Percentiles rank a stretch among this genome's conserved stretches.
phyloP scores from a whole-genome alignment of 2,888 invertebrate species.

The Lamproptera curius region DNA sequence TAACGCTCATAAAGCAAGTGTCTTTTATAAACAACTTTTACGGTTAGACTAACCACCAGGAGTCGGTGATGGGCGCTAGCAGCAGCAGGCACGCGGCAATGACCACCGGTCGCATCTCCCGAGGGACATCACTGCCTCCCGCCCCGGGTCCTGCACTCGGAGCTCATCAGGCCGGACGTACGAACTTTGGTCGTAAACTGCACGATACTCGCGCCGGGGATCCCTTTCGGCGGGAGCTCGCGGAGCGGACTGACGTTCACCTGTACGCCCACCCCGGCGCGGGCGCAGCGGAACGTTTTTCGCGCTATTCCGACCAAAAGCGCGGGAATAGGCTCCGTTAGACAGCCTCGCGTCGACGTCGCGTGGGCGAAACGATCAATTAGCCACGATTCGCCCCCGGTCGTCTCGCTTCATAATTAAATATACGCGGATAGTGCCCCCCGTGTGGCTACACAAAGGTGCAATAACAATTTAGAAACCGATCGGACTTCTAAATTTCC shows the following conservation, averaged over 20 bases:
- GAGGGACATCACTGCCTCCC: conserved; percentile 68
- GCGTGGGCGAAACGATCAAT: conserved; percentile 63
- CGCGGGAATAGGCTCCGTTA: conserved; percentile 73
- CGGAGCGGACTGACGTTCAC: conserved; percentile 70
- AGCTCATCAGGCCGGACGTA: conserved; percentile 32
- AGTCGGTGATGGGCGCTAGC: conserved; percentile 92
- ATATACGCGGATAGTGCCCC: conserved; percentile 24
- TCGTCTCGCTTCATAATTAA: conserved; percentile 45
- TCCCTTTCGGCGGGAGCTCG: conserved; percentile 72
- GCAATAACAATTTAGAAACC: conserved; percentile 22
- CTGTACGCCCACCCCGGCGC: conserved; percentile 59
- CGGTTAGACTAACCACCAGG: conserved; percentile 90
- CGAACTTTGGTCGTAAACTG: conserved; percentile 55
- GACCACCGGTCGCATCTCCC: conserved; percentile 85
- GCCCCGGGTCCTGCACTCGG: conserved; percentile 34
- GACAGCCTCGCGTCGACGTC: conserved; percentile 38
- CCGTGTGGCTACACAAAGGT: conserved; percentile 10
- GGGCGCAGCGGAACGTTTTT: conserved; percentile 71
- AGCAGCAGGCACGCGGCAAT: conserved; percentile 90
- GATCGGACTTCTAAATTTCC: conserved; percentile 23
- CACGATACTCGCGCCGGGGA: conserved; percentile 64
- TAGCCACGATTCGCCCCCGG: conserved; percentile 46
- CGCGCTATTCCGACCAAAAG: conserved; percentile 78
- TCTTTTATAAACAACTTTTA: neutral
- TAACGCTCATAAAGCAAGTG: too few species aligned